Conservation (phyloP, 2,113 vertebrate species). For the Castor canadensis region DNA sequence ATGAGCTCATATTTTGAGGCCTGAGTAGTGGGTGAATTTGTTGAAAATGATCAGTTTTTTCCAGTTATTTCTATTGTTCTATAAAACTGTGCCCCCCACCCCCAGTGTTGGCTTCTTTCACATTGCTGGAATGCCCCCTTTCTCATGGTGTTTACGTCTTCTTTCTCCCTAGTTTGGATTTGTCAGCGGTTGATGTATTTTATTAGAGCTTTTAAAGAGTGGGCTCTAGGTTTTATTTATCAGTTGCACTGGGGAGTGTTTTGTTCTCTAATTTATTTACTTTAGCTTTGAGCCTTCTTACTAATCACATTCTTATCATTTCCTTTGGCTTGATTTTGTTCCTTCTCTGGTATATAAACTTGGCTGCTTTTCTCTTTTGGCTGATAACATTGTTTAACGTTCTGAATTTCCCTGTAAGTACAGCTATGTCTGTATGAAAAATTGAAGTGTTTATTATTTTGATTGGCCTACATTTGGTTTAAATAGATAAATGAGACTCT, state of each 20-base stretch:
- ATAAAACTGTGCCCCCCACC: accelerated
- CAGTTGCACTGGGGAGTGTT: background rate
- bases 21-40: background rate
- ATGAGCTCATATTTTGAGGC: background rate
- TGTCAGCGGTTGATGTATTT: background rate
- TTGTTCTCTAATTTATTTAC: conserved; percentile 4
- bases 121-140: background rate
- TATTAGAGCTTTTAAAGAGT: background rate
- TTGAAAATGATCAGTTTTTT: background rate
- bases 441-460: background rate
- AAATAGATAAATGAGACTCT: background rate
- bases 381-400: background rate
- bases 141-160: background rate
- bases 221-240: background rate
- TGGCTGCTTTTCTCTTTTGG: background rate
- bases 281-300: conserved; percentile 22
- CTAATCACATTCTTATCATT: background rate
- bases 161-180: background rate
- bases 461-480: background rate
- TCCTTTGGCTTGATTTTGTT: background rate
- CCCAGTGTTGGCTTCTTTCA: background rate
- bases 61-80: background rate
- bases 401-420: background rate
- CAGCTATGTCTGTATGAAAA: background rate
- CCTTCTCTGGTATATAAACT: background rate